These are phyloP conservation scores for Microcebus jonahi DNA, from an alignment of 2,113 vertebrate species.

Conservation along the genomic window DNA sequence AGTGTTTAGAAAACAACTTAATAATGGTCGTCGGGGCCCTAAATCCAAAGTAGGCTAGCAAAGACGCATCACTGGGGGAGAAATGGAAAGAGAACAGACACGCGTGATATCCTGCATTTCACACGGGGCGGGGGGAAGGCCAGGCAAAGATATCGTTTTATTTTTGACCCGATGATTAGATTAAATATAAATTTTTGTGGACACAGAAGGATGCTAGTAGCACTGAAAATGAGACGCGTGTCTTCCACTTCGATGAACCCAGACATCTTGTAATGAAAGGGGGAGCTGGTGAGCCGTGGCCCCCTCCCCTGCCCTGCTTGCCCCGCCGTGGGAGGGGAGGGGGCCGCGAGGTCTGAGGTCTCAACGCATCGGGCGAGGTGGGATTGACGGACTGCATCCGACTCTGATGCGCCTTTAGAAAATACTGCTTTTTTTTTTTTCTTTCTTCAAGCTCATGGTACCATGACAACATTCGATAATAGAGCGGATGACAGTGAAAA, in stretches of 20 bases:
- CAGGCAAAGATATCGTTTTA: fast-evolving
- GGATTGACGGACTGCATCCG: not conserved
- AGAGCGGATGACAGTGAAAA: fast-evolving
- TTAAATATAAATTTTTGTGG: not conserved
- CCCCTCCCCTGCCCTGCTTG: fast-evolving
- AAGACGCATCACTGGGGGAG: fast-evolving
- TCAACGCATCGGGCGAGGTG: fast-evolving
- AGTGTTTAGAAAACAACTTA: fast-evolving
- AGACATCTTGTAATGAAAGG: fast-evolving
- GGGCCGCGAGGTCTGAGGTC: fast-evolving
- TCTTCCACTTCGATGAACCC: too few relatives aligned
- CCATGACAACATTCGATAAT: not conserved
- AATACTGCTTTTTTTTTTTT: not conserved
- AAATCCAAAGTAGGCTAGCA: fast-evolving
- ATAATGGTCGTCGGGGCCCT: not conserved
- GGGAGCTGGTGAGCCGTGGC: fast-evolving
- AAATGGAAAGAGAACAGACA: fast-evolving
- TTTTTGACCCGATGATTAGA: not conserved
- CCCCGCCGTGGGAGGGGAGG: too few relatives aligned
- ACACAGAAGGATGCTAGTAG: fast-evolving
- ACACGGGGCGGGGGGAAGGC: fast-evolving
- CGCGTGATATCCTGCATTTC: fast-evolving
- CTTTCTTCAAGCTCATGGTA: not conserved
- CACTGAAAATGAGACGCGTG: not conserved
- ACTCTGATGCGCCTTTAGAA: not conserved